phyloP scores from a whole-genome alignment of 2,797 vertebrate genomes.

The Sebastes jordani region DNA sequence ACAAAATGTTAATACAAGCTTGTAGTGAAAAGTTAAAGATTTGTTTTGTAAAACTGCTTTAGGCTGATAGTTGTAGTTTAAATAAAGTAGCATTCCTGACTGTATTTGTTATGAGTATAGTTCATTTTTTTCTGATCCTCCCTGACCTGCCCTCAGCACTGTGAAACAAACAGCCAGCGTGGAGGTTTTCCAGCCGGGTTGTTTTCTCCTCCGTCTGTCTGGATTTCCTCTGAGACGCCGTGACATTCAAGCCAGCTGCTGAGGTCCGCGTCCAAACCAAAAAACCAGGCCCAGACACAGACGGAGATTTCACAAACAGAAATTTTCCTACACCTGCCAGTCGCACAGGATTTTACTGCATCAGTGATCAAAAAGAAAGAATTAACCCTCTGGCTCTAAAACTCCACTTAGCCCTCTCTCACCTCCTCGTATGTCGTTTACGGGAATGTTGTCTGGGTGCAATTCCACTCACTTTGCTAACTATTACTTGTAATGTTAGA shows the following conservation, averaged over 20 bases:
- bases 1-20: background rate
- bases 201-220: slow-evolving; percentile 34
- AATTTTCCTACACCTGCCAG: slow-evolving; percentile 1
- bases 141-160: background rate
- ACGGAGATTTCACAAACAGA: slow-evolving; percentile 5
- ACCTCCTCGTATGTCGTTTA: background rate
- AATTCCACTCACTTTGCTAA: background rate
- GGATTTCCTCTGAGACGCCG: slow-evolving; percentile 46
- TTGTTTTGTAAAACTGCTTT: background rate
- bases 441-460: background rate
- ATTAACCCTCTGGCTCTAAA: background rate
- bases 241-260: slow-evolving; percentile 50
- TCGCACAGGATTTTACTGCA: background rate
- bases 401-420: background rate
- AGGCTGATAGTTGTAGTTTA: background rate
- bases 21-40: background rate
- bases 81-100: background rate
- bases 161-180: slow-evolving; percentile 9
- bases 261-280: slow-evolving; percentile 21
- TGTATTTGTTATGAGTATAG: background rate
- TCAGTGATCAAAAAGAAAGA: background rate
- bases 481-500: background rate
- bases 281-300: background rate
- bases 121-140: background rate
- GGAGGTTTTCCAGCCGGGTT: slow-evolving; percentile 16